phyloP scores from a whole-genome alignment of 2,797 vertebrate species.

The Danio kyathit region DNA sequence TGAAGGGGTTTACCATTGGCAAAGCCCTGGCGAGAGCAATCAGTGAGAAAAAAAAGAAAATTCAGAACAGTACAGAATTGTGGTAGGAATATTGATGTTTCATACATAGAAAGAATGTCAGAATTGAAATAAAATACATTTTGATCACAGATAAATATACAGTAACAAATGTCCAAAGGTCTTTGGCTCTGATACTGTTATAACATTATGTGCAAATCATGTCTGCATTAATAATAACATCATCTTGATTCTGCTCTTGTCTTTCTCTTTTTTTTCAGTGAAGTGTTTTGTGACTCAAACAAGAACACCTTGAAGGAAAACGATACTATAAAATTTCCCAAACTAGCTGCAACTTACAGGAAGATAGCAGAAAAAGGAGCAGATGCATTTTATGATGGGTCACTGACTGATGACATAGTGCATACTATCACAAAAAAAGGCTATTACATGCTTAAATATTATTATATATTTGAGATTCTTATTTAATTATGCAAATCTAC shows the following conservation, averaged over 20 bases:
- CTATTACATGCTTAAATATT: too few species aligned
- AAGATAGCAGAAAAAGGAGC: constrained; percentile 80
- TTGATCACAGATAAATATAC: too few species aligned
- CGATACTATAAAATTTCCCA: constrained; percentile 77
- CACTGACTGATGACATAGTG: constrained; percentile 85
- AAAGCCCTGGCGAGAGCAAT: constrained; percentile 85
- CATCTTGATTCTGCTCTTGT: too few species aligned
- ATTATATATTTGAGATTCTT: too few species aligned
- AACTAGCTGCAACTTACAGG: constrained; percentile 79
- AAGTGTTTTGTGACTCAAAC: constrained; percentile 79
- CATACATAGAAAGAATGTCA: too few species aligned
- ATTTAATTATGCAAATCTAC: too few species aligned
- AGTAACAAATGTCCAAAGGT: too few species aligned
- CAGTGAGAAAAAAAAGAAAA: constrained; percentile 63
- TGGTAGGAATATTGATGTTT: constrained; percentile 79
- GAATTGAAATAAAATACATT: too few species aligned
- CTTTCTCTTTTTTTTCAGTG: constrained; percentile 69
- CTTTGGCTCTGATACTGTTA: too few species aligned
- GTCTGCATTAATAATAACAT: too few species aligned
- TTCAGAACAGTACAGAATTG: constrained; percentile 80
- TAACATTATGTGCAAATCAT: too few species aligned
- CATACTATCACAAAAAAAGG: constrained; percentile 80
- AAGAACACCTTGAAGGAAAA: constrained; percentile 82
- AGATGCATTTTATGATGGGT: constrained; percentile 80
- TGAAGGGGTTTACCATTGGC: constrained; percentile 86